These are phyloP conservation scores for Polylopha cassiicola DNA, from an alignment of 2,888 invertebrate species.

Conservation along the genomic window DNA sequence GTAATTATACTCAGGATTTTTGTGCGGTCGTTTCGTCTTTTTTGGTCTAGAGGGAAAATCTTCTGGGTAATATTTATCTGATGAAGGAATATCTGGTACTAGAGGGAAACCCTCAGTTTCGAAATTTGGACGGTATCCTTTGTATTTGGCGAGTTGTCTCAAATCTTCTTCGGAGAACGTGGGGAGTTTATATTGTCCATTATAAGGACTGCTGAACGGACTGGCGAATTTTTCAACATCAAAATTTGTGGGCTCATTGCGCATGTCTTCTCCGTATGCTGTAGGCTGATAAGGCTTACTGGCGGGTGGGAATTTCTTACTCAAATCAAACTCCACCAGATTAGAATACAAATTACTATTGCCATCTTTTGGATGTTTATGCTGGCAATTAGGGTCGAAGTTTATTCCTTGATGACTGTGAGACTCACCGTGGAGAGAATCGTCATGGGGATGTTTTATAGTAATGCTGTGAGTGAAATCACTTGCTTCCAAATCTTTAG, in stretches of 20 bases:
- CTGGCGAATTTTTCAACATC: conserved; percentile 53
- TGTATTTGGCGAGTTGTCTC: conserved; percentile 31
- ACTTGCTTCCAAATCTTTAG: conserved; percentile 54
- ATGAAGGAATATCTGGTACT: conserved; percentile 44
- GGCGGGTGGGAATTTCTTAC: conserved; percentile 31
- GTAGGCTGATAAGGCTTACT: conserved; percentile 42
- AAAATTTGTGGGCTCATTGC: conserved; percentile 45
- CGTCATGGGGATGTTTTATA: conserved; percentile 60
- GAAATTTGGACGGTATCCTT: conserved; percentile 30
- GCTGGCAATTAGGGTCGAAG: conserved; percentile 62
- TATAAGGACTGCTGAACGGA: conserved; percentile 43
- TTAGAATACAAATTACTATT: conserved; percentile 44
- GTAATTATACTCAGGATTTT: conserved; percentile 43
- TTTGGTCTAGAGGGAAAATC: conserved; percentile 52
- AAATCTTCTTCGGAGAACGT: conserved; percentile 11
- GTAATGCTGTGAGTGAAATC: conserved; percentile 62
- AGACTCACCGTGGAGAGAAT: conserved; percentile 42
- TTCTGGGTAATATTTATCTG: conserved; percentile 50
- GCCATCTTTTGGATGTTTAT: conserved; percentile 57
- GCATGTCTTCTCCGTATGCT: conserved; percentile 54
- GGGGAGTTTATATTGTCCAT: conserved; percentile 32
- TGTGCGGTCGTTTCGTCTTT: conserved; percentile 54
- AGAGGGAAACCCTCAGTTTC: conserved; percentile 36
- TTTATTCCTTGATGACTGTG: conserved; percentile 57
- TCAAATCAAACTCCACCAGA: conserved; percentile 45